Conservation (phyloP, 1,140 invertebrate species). For the Heliconius nattereri region DNA sequence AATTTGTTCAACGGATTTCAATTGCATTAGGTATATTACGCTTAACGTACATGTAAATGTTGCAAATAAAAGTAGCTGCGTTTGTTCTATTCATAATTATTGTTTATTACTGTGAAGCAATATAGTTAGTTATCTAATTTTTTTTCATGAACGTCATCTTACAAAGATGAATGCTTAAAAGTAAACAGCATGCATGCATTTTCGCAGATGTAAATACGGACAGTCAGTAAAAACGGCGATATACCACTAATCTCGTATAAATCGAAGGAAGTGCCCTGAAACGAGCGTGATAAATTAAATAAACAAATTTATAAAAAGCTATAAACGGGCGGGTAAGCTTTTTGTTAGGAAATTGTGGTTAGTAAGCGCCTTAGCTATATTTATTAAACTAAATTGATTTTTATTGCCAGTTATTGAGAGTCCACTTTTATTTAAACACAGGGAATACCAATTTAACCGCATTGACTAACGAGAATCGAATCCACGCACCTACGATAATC, state of each 20-base stretch:
- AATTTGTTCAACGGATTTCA: slow-evolving; percentile 32
- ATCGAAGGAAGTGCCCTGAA: slow-evolving; percentile 71
- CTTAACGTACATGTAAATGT: slow-evolving; percentile 11
- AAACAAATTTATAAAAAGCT: slow-evolving; percentile 76
- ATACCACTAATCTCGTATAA: slow-evolving; percentile 64
- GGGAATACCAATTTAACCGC: slow-evolving; percentile 32
- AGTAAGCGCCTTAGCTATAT: neutral
- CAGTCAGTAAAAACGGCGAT: neutral
- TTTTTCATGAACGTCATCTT: neutral
- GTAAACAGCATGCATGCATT: neutral
- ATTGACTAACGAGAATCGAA: slow-evolving; percentile 55
- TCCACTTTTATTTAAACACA: slow-evolving; percentile 11
- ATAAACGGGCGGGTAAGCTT: slow-evolving; percentile 49
- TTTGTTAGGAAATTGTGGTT: slow-evolving; percentile 37
- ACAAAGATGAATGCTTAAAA: neutral
- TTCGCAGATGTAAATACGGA: neutral
- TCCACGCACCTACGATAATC: slow-evolving; percentile 69
- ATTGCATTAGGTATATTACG: slow-evolving; percentile 2
- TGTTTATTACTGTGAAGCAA: neutral
- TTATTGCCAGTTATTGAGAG: neutral
- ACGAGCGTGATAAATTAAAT: slow-evolving; percentile 78
- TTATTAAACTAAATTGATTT: slow-evolving; percentile 16
- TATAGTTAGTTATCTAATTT: neutral
- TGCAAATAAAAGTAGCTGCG: neutral
- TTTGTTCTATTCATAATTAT: neutral